These are phyloP conservation scores for Laspeyria flexula DNA, from an alignment of 2,888 invertebrate species.

Conservation along the genomic window DNA sequence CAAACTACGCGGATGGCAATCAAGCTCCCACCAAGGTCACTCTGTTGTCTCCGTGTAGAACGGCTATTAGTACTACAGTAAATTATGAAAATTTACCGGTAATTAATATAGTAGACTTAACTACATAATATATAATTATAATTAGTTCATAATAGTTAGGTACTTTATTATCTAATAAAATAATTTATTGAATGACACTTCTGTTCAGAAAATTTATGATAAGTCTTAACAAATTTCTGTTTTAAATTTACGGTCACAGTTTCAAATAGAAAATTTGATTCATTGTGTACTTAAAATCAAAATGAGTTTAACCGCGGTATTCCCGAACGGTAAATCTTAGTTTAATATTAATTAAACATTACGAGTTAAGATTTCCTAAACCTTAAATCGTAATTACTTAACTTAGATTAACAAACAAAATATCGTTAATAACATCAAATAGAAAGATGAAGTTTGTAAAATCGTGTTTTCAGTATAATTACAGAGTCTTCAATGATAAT, in stretches of 20 bases:
- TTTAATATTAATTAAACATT: constrained; percentile 24
- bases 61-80: too few species aligned
- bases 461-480: constrained; percentile 26
- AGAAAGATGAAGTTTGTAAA: constrained; percentile 24
- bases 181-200: neutral
- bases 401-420: constrained; percentile 18
- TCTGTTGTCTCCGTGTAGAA: too few species aligned
- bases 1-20: too few species aligned
- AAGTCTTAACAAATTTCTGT: constrained; percentile 1
- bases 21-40: too few species aligned
- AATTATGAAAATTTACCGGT: too few species aligned
- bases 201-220: constrained; percentile 2
- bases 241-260: constrained; percentile 9
- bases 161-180: too few species aligned
- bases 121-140: too few species aligned
- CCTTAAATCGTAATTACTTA: constrained; percentile 9
- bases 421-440: constrained; percentile 36
- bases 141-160: too few species aligned
- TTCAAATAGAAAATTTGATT: constrained; percentile 11
- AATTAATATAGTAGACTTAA: too few species aligned
- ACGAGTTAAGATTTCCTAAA: constrained; percentile 3
- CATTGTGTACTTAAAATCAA: constrained; percentile 22
- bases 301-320: constrained; percentile 7
- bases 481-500: neutral
- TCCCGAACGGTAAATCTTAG: constrained; percentile 2